Conservation (phyloP, 2,888 invertebrate genomes). For the Latrodectus hesperus region DNA sequence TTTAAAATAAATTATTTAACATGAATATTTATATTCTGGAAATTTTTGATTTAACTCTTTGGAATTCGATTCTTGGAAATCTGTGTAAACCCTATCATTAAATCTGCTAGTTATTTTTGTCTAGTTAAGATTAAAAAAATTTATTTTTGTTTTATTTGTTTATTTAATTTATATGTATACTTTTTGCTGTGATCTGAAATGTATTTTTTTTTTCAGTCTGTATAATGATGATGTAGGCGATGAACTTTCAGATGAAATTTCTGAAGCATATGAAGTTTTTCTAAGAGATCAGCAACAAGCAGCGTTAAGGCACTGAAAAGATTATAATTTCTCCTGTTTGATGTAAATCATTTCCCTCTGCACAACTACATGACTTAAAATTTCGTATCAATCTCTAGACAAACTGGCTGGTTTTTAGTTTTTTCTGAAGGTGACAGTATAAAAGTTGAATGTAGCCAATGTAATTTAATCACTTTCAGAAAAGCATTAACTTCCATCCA, state of each 20-base stretch:
- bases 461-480: slow-evolving; percentile 39
- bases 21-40: no score
- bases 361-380: slow-evolving; percentile 61
- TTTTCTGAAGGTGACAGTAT: slow-evolving; percentile 40
- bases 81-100: no score
- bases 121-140: no score
- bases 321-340: slow-evolving; percentile 40
- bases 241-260: slow-evolving; percentile 80
- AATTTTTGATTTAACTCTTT: no score
- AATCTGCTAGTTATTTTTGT: no score
- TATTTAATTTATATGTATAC: no score
- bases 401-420: slow-evolving; percentile 57
- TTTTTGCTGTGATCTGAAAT: no score
- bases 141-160: no score
- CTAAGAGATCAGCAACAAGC: slow-evolving; percentile 72
- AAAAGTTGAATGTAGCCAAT: slow-evolving; percentile 17
- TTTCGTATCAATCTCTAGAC: slow-evolving; percentile 42
- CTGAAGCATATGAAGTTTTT: slow-evolving; percentile 79
- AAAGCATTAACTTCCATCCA: slow-evolving; percentile 64
- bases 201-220: slow-evolving; percentile 19
- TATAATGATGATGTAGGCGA: slow-evolving; percentile 56
- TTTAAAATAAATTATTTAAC: no score
- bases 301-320: slow-evolving; percentile 61
- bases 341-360: slow-evolving; percentile 63
- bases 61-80: no score